phyloP scores from a whole-genome alignment of 1,140 invertebrate species.

The Pinna nobilis region DNA sequence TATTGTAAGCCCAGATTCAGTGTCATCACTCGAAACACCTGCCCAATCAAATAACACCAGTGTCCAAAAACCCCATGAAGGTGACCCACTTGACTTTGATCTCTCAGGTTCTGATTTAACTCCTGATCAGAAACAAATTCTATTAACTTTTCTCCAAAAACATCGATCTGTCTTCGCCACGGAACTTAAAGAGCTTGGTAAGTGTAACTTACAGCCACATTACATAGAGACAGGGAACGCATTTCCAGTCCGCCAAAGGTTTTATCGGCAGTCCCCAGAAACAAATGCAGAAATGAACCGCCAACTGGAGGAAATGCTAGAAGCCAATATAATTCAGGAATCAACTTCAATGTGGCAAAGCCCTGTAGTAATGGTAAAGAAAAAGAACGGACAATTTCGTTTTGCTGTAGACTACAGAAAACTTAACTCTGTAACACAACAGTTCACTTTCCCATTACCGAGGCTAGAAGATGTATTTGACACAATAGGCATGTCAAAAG shows the following conservation, averaged over 20 bases:
- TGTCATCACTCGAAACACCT: background rate
- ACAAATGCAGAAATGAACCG: slow-evolving; percentile 12
- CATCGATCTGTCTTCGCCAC: slow-evolving; percentile 26
- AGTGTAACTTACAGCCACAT: slow-evolving; percentile 14
- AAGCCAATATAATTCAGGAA: slow-evolving; percentile 29
- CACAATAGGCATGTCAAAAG: slow-evolving; percentile 21
- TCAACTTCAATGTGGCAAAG: slow-evolving; percentile 34
- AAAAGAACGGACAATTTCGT: slow-evolving; percentile 34
- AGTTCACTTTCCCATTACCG: slow-evolving; percentile 26
- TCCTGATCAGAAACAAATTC: slow-evolving; percentile 6
- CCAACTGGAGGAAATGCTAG: slow-evolving; percentile 33
- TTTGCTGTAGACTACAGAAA: slow-evolving; percentile 50
- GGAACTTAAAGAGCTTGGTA: slow-evolving; percentile 29
- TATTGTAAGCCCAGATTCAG: background rate
- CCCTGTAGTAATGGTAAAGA: slow-evolving; percentile 50
- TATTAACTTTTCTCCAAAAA: slow-evolving; percentile 2
- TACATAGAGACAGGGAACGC: slow-evolving; percentile 32
- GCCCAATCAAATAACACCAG: background rate
- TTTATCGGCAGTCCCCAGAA: slow-evolving; percentile 22
- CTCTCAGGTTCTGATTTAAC: slow-evolving; percentile 18
- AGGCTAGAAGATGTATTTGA: slow-evolving; percentile 40
- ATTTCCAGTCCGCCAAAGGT: slow-evolving; percentile 7
- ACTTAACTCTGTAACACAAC: slow-evolving; percentile 41
- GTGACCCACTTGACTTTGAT: slow-evolving; percentile 23
- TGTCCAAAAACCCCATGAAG: background rate